Base-by-base conservation (phyloP, 2,113 vertebrate genomes). In the Anoplopoma fimbria region DNA sequence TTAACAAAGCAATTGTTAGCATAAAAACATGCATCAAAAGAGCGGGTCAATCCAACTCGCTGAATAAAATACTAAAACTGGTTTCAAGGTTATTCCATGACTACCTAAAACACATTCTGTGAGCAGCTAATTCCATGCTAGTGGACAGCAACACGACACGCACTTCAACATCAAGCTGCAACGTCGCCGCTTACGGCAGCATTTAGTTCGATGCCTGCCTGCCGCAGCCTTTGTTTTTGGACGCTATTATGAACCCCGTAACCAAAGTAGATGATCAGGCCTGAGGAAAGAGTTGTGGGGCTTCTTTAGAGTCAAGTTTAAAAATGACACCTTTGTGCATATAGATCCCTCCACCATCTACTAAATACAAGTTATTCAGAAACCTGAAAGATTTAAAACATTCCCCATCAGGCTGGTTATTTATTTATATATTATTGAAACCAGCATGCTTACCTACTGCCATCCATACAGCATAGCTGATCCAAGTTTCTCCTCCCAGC, bases 381-480 rank as follows among this genome's bases (percentile, higher is more conserved):
- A 23, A 65, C 13, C 12, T 42, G 27, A 12, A 69, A 65, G 10
- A 47, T 31, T 2, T 14, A 27, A 57, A 6, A 23, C 38, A 14
- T 4, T 33, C 13, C 6, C 29, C 19, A 53, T 45, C 33, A n/a
- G 45, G 27, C 12, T 45, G n/a, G 15, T 72, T 31, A 27, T 36
- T n/a, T n/a, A n/a, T n/a, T n/a, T n/a, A n/a, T n/a, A n/a, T n/a
- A n/a, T n/a, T n/a, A n/a, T 38, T 38, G 9, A 29, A 27, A 40
- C 34, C 8, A 29, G 17, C 4, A 36, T 21, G 19, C 72, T 69
- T 74, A 88, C 86, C 84, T 8, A 88, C 4, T 19, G 49, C 72
- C 84, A 87, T 88, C 89, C 84, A 91, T 31, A 87, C 23, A 47
- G 72, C 77, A 33, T 79, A 91, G 34, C 67, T 77, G 53, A 77